Evolutionary conservation across 1,140 invertebrate genomes (phyloP).

Genomic region (Drosophila neocordata): DNA sequence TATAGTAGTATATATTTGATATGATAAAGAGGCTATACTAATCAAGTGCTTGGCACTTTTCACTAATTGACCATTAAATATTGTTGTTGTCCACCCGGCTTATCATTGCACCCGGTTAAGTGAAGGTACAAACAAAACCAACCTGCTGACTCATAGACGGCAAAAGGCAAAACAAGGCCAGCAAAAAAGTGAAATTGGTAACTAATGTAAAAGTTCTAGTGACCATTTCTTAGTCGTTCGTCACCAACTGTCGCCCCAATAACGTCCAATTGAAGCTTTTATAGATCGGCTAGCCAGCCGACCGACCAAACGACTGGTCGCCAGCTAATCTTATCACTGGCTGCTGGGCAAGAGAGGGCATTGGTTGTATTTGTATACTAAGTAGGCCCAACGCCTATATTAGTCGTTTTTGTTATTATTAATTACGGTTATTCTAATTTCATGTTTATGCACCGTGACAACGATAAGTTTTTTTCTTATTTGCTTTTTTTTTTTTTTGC

Average conservation of each 20-base stretch:
- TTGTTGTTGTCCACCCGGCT: not conserved
- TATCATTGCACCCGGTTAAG: not conserved
- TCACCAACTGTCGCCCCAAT: not conserved
- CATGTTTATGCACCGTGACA: constrained; percentile 34
- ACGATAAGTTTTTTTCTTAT: constrained; percentile 35
- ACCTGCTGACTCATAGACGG: constrained; percentile 42
- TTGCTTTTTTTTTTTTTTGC: constrained; percentile 7
- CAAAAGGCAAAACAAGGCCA: constrained; percentile 1
- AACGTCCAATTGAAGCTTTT: not conserved
- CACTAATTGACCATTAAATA: constrained; percentile 19
- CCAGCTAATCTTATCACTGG: constrained; percentile 15
- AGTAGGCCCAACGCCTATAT: not conserved
- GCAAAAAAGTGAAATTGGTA: not conserved
- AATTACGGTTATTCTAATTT: constrained; percentile 18
- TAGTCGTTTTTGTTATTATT: not conserved
- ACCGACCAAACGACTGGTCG: not conserved
- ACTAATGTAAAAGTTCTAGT: not conserved
- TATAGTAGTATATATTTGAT: not conserved
- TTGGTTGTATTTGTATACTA: no score
- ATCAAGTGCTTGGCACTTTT: constrained; percentile 1
- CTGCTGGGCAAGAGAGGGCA: constrained; percentile 10
- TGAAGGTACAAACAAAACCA: not conserved
- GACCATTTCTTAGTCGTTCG: not conserved
- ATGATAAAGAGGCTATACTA: not conserved
- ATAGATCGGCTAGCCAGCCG: not conserved